Evolutionary conservation across 2,888 invertebrate species (phyloP).

Genomic region (Drosophila melanosoma): DNA sequence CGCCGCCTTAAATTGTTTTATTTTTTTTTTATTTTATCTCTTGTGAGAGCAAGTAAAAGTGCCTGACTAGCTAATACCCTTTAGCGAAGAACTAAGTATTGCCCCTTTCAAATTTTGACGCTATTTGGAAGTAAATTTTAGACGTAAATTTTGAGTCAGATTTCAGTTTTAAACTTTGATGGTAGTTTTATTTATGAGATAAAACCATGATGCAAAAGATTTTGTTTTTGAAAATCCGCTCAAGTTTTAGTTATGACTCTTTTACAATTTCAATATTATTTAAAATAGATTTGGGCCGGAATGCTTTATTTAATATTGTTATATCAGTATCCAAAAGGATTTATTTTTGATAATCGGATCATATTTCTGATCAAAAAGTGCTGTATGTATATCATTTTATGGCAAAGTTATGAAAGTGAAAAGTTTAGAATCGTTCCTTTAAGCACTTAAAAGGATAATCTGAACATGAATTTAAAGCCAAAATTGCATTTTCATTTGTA

Average conservation of each 20-base stretch:
- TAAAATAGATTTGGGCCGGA: no score
- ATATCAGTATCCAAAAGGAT: no score
- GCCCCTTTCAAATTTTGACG: background rate
- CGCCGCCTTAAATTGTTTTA: conserved; percentile 42
- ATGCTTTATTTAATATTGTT: no score
- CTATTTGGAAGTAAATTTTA: background rate
- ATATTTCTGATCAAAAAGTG: no score
- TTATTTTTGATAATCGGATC: no score
- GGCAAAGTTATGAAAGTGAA: background rate
- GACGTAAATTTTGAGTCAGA: background rate
- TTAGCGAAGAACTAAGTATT: background rate
- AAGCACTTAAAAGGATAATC: background rate
- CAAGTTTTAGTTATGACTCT: no score
- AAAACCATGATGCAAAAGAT: background rate
- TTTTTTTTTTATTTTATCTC: background rate
- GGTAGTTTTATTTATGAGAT: background rate
- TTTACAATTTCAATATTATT: no score
- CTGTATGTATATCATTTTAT: background rate
- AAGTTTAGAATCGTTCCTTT: background rate
- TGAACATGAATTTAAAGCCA: no score
- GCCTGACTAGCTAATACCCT: conserved; percentile 20
- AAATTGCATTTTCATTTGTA: background rate
- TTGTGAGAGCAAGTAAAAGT: background rate
- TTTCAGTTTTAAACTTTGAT: background rate
- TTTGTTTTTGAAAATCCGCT: background rate